Percentiles rank a stretch among this genome's conserved stretches.
Evolutionary conservation across 1,140 invertebrate genomes (phyloP).

Genomic region (Eupeodes corollae): DNA sequence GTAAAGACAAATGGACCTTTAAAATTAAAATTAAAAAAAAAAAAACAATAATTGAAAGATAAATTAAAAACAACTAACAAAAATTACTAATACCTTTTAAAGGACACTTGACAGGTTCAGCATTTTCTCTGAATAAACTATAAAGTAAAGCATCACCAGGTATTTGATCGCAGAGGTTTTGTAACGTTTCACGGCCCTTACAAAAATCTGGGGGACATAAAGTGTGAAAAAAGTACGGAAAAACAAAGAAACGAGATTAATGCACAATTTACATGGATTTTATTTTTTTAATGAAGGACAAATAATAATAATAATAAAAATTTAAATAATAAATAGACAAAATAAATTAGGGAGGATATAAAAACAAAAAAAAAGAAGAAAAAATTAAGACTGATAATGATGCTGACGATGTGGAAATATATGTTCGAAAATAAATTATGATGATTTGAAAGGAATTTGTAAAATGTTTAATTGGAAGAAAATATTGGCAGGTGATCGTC

Average conservation of each 20-base stretch:
- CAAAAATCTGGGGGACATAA: conserved; percentile 59
- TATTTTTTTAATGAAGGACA: too few species aligned
- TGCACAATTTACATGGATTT: conserved; percentile 28
- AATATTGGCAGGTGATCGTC: too few species aligned
- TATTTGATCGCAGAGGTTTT: conserved; percentile 70
- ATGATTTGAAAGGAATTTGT: too few species aligned
- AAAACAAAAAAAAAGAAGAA: too few species aligned
- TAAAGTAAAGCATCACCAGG: conserved; percentile 77
- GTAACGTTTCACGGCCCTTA: conserved; percentile 58
- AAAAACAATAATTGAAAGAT: neutral
- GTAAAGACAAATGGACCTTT: conserved; percentile 41
- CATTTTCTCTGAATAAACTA: conserved; percentile 77
- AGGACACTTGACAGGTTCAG: conserved; percentile 67
- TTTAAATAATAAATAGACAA: conserved; percentile 7
- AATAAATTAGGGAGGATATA: too few species aligned
- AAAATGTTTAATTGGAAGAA: too few species aligned
- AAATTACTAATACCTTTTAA: conserved; percentile 45
- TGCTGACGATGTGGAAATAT: too few species aligned
- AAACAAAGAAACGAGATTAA: conserved; percentile 35
- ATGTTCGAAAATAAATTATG: too few species aligned
- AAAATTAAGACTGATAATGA: too few species aligned
- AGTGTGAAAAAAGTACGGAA: conserved; percentile 28
- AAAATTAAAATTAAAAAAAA: neutral
- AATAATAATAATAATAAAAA: too few species aligned
- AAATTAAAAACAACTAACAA: neutral